A percentile compares a stretch with the other conserved stretches of the same genome.
Conservation (phyloP, 2,797 vertebrate genomes). For the Falco cherrug region DNA sequence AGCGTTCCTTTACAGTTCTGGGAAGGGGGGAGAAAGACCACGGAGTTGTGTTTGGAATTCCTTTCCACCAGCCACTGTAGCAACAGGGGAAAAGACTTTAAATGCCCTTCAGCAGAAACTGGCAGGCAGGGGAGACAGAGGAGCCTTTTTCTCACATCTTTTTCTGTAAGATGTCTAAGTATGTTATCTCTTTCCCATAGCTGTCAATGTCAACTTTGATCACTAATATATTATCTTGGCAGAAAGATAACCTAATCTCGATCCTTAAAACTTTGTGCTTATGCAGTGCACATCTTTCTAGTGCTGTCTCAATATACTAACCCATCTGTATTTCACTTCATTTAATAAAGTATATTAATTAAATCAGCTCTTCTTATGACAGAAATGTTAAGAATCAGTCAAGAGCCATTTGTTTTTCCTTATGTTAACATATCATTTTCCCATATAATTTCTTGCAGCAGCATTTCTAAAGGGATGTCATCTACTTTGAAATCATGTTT, state of each 20-base stretch:
- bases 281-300: not conserved
- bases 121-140: not conserved
- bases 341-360: not conserved
- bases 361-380: not conserved
- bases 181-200: constrained; percentile 65
- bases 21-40: not conserved
- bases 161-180: constrained; percentile 40
- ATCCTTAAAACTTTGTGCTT: constrained; percentile 55
- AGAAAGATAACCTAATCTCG: constrained; percentile 59
- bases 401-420: not conserved
- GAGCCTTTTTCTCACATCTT: constrained; percentile 54
- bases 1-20: not conserved
- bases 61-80: constrained; percentile 20
- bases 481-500: not conserved
- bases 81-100: constrained; percentile 53
- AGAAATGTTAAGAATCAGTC: not conserved
- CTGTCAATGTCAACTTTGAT: constrained; percentile 72
- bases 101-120: constrained; percentile 64
- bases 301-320: not conserved
- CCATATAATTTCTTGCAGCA: not conserved
- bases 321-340: not conserved
- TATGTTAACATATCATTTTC: not conserved
- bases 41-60: not conserved
- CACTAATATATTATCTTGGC: constrained; percentile 53
- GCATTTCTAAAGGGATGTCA: not conserved